phyloP scores from a whole-genome alignment of 2,113 vertebrate species.

The Ascaphus truei region DNA sequence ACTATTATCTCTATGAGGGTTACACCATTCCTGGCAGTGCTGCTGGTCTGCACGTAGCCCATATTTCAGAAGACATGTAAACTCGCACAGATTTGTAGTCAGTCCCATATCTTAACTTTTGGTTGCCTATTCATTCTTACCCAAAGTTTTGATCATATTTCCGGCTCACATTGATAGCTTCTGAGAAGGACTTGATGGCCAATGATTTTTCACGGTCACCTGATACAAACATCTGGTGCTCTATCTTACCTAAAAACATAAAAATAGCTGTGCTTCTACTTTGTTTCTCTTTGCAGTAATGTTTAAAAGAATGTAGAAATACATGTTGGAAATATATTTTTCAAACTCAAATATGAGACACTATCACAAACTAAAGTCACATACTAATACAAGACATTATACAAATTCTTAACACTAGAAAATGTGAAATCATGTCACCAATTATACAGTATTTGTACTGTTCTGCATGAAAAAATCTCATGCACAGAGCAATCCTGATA shows the following conservation, averaged over 20 bases:
- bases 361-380: not conserved
- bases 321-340: not conserved
- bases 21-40: too few relatives aligned
- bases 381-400: not conserved
- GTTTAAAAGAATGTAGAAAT: not conserved
- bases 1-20: too few relatives aligned
- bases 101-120: too few relatives aligned
- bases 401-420: too few relatives aligned
- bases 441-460: too few relatives aligned
- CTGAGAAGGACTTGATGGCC: constrained; percentile 56
- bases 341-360: not conserved
- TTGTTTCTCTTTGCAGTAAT: not conserved
- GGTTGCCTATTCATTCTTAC: constrained; percentile 54
- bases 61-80: too few relatives aligned
- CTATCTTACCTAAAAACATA: constrained; percentile 61
- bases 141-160: constrained; percentile 65
- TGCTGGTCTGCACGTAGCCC: too few relatives aligned
- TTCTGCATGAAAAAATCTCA: too few relatives aligned
- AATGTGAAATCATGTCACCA: too few relatives aligned
- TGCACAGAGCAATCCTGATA: too few relatives aligned
- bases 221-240: constrained; percentile 53
- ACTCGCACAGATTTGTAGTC: too few relatives aligned
- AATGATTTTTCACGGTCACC: constrained; percentile 39
- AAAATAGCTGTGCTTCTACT: not conserved
- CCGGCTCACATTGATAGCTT: constrained; percentile 63